A percentile compares a stretch with the other conserved stretches of the same genome.
Conservation (phyloP, 2,888 invertebrate genomes). For the Xestobium rufovillosum region DNA sequence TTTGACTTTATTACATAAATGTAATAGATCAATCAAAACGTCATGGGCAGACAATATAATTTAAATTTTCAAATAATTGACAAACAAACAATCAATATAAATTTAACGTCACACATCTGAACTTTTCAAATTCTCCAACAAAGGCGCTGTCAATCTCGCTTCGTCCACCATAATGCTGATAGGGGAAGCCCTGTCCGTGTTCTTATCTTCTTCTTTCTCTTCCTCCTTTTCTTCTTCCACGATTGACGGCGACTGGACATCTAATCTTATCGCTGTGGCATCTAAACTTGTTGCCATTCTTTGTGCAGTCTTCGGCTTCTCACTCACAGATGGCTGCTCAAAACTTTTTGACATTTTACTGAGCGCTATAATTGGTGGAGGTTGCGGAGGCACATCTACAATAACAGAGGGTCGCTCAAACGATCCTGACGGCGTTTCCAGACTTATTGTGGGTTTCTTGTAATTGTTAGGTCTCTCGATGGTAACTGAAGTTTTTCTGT, state of each 20-base stretch:
- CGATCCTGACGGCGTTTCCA: slow-evolving; percentile 31
- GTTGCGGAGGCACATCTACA: slow-evolving; percentile 8
- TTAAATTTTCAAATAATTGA: too few relatives aligned
- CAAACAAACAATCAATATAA: too few relatives aligned
- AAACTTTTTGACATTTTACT: slow-evolving; percentile 38
- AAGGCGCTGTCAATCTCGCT: slow-evolving; percentile 36
- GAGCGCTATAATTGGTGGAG: slow-evolving; percentile 20
- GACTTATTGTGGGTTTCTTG: slow-evolving; percentile 32
- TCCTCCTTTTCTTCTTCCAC: slow-evolving; percentile 29
- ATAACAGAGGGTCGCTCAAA: slow-evolving; percentile 14
- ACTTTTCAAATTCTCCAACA: slow-evolving; percentile 38
- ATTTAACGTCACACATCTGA: slow-evolving; percentile 42
- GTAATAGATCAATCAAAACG: too few relatives aligned
- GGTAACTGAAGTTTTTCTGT: slow-evolving; percentile 31
- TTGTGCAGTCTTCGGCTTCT: slow-evolving; percentile 30
- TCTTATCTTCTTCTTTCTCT: slow-evolving; percentile 19
- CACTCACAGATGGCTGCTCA: slow-evolving; percentile 32
- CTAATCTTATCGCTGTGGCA: slow-evolving; percentile 30
- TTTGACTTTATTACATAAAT: too few relatives aligned
- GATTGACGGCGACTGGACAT: slow-evolving; percentile 26
- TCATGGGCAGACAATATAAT: too few relatives aligned
- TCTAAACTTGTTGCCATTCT: slow-evolving; percentile 39
- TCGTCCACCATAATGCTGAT: slow-evolving; percentile 38
- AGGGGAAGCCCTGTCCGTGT: slow-evolving; percentile 17
- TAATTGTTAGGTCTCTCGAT: slow-evolving; percentile 31